These are phyloP conservation scores for Drosophila greeni DNA, from an alignment of 2,888 invertebrate species.

Conservation along the genomic window DNA sequence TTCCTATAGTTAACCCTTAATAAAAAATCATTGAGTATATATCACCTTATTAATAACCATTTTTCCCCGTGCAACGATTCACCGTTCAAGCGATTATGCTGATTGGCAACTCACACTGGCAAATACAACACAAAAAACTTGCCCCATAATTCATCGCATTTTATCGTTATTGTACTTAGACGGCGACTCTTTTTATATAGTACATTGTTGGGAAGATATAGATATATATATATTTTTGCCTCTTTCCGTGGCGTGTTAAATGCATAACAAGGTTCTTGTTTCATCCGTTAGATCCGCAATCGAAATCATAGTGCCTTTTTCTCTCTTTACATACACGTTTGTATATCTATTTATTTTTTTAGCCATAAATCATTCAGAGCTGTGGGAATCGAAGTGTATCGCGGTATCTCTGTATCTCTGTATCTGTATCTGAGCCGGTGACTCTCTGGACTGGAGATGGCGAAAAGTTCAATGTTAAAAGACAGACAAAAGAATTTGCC, in stretches of 20 bases:
- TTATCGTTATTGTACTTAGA: conserved; percentile 57
- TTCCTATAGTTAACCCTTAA: neutral
- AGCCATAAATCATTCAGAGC: conserved; percentile 70
- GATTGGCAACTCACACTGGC: conserved; percentile 52
- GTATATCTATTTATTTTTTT: conserved; percentile 8
- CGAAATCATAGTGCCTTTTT: conserved; percentile 53
- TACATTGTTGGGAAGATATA: conserved; percentile 41
- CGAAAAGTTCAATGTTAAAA: conserved; percentile 72
- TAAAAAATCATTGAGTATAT: neutral
- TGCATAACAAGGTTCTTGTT: conserved; percentile 73
- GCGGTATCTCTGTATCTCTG: conserved; percentile 30
- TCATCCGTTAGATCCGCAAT: conserved; percentile 74
- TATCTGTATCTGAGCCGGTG: conserved; percentile 38
- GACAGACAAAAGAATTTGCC: conserved; percentile 67
- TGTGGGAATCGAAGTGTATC: conserved; percentile 63
- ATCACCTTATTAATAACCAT: neutral
- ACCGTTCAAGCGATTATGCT: conserved; percentile 50
- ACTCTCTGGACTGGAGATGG: conserved; percentile 27
- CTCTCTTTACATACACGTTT: conserved; percentile 58
- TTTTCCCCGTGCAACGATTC: conserved; percentile 20
- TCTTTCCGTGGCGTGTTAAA: conserved; percentile 63
- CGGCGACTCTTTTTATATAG: conserved; percentile 18
- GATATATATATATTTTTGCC: conserved; percentile 24
- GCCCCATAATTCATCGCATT: conserved; percentile 71
- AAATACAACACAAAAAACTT: conserved; percentile 55